Conservation (phyloP, 1,140 invertebrate genomes). For the Formica exsecta region DNA sequence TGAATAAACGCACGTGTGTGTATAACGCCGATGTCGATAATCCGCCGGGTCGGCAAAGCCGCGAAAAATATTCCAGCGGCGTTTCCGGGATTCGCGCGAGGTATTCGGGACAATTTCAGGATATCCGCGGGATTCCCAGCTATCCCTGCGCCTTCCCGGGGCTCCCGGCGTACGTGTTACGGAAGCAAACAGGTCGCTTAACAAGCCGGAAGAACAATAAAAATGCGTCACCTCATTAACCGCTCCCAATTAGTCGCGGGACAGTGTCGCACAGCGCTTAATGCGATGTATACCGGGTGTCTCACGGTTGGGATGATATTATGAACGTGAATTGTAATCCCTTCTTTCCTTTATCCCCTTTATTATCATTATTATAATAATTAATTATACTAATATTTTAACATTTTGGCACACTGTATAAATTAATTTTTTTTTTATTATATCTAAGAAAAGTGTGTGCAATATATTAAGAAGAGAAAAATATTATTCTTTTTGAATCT, state of each 20-base stretch:
- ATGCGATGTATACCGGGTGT: slow-evolving; percentile 57
- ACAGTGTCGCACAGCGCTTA: slow-evolving; percentile 45
- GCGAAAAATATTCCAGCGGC: slow-evolving; percentile 63
- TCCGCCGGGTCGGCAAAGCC: slow-evolving; percentile 62
- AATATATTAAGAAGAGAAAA: not conserved
- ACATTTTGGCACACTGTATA: not conserved
- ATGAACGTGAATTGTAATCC: slow-evolving; percentile 15
- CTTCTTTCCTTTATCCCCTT: not conserved
- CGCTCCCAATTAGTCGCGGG: slow-evolving; percentile 62
- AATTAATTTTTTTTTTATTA: not conserved
- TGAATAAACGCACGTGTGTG: slow-evolving; percentile 46
- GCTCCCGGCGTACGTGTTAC: slow-evolving; percentile 60
- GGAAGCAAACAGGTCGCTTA: slow-evolving; percentile 68
- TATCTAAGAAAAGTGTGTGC: not conserved
- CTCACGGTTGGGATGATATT: not conserved
- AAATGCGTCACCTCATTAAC: slow-evolving; percentile 67
- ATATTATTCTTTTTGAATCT: not conserved
- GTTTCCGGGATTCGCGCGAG: slow-evolving; percentile 58
- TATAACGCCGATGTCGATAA: slow-evolving; percentile 59
- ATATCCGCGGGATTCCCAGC: slow-evolving; percentile 66
- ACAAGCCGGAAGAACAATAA: slow-evolving; percentile 65
- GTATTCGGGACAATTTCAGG: slow-evolving; percentile 62
- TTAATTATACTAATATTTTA: slow-evolving; percentile 19
- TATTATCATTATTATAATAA: not conserved
- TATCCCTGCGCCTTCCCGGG: slow-evolving; percentile 52